phyloP scores from a whole-genome alignment of 2,888 invertebrate species.

The Norana najaformis region DNA sequence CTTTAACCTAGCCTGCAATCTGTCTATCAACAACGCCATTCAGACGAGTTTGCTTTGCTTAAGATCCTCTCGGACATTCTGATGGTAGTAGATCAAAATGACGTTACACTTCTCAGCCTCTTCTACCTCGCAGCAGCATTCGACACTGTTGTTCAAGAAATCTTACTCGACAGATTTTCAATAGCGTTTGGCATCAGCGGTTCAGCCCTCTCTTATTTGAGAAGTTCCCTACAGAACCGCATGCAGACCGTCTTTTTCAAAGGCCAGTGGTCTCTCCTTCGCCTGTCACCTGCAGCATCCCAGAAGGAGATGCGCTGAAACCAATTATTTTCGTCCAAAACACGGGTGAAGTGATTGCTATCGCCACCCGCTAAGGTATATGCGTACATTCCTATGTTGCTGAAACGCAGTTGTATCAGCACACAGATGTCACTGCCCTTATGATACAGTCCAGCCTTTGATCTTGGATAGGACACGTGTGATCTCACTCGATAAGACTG shows the following conservation, averaged over 20 bases:
- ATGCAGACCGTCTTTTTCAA: background rate
- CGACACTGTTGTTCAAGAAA: no score
- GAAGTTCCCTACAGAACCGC: background rate
- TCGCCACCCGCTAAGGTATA: background rate
- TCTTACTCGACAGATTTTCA: background rate
- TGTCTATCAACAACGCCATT: background rate
- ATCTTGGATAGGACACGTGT: no score
- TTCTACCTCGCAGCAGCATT: no score
- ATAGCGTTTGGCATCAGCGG: background rate
- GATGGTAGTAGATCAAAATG: background rate
- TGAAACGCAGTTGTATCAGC: background rate
- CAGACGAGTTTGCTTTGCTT: background rate
- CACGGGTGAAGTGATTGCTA: background rate
- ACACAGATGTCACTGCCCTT: no score
- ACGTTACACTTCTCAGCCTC: no score
- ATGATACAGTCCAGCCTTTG: no score
- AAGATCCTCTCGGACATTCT: background rate
- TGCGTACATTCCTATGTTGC: background rate
- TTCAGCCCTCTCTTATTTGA: background rate
- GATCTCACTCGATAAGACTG: no score
- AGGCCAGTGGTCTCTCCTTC: background rate
- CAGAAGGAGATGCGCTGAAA: background rate
- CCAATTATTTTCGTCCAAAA: background rate
- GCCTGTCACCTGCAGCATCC: background rate
- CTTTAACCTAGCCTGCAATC: background rate